Evolutionary conservation across 2,113 vertebrate species (phyloP).

Genomic region (Myotis yumanensis): DNA sequence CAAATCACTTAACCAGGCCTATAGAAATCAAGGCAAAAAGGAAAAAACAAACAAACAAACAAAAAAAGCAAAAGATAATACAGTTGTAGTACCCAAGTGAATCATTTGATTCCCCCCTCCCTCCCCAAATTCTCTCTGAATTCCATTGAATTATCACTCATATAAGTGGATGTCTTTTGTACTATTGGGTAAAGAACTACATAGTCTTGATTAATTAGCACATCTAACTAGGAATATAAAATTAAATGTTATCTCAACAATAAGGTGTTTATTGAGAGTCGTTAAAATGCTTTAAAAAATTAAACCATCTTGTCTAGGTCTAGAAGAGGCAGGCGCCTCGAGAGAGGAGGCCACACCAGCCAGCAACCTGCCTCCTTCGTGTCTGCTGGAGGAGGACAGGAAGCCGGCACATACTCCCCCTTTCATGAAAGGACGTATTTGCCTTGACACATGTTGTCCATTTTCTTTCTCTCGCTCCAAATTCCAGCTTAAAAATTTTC

Average conservation of each 20-base stretch:
- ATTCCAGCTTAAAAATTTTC: slow-evolving; percentile 76
- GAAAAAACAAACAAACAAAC: background rate
- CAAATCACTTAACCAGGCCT: background rate
- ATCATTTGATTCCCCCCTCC: background rate
- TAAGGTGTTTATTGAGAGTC: slow-evolving; percentile 50
- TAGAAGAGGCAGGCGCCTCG: slow-evolving; percentile 58
- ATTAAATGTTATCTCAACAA: slow-evolving; percentile 56
- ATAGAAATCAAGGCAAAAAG: slow-evolving; percentile 33
- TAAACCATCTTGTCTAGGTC: slow-evolving; percentile 52
- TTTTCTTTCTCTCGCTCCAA: slow-evolving; percentile 74
- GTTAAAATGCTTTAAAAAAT: slow-evolving; percentile 50
- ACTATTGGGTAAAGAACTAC: slow-evolving; percentile 63
- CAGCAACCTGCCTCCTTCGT: background rate
- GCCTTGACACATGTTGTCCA: slow-evolving; percentile 31
- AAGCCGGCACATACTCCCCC: slow-evolving; percentile 18
- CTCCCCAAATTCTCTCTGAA: background rate
- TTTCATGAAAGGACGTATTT: slow-evolving; percentile 50
- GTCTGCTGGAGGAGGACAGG: slow-evolving; percentile 50
- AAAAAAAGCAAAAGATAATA: background rate
- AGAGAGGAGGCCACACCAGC: slow-evolving; percentile 16
- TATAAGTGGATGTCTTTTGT: background rate
- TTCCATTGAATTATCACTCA: background rate
- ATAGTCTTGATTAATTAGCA: slow-evolving; percentile 51
- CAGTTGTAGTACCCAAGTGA: background rate
- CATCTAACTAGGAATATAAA: slow-evolving; percentile 62